These are phyloP conservation scores for Platycnemis pennipes DNA, from an alignment of 2,888 invertebrate species.

Conservation along the genomic window DNA sequence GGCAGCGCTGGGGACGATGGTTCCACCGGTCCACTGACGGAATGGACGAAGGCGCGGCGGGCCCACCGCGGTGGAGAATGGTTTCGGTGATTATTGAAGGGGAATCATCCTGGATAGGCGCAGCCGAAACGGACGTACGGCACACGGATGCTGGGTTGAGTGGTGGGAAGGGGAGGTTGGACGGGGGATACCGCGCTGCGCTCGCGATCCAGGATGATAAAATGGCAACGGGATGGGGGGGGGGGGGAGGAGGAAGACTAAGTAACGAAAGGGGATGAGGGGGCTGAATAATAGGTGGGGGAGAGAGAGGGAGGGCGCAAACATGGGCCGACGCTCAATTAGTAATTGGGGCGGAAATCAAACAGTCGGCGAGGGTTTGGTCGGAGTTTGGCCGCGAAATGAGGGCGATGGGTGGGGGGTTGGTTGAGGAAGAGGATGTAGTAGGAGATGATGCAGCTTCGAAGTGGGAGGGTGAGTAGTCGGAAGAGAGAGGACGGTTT, in stretches of 20 bases:
- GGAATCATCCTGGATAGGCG: slow-evolving; percentile 34
- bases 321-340: slow-evolving; percentile 29
- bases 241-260: neutral
- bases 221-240: too few species aligned
- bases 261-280: neutral
- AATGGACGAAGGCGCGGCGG: neutral
- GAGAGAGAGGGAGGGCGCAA: neutral
- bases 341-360: slow-evolving; percentile 56
- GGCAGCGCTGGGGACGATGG: too few species aligned
- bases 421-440: neutral
- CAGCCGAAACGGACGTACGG: neutral
- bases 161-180: too few species aligned
- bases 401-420: neutral
- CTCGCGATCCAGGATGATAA: too few species aligned
- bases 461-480: neutral
- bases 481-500: too few species aligned
- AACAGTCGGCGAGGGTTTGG: slow-evolving; percentile 40
- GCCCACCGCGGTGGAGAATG: neutral
- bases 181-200: too few species aligned
- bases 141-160: neutral
- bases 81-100: slow-evolving; percentile 52
- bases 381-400: slow-evolving; percentile 36
- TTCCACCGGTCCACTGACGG: neutral
- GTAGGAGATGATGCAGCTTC: slow-evolving; percentile 17
- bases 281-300: neutral